Percentiles rank a stretch among this genome's conserved stretches.
Evolutionary conservation across 2,113 vertebrate genomes (phyloP).

Genomic region (Cervus canadensis): DNA sequence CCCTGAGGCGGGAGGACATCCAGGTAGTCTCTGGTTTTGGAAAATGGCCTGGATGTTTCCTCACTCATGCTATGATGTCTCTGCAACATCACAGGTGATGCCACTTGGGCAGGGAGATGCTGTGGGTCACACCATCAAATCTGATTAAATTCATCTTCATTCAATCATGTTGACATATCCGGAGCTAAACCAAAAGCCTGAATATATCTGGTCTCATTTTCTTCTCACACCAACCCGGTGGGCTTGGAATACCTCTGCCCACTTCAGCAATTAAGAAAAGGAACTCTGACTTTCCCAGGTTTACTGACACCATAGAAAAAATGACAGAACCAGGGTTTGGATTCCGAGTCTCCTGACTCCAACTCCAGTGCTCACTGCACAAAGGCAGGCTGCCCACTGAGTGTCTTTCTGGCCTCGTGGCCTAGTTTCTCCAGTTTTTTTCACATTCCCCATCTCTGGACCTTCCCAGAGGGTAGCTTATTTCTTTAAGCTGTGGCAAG

Average conservation of each 20-base stretch:
- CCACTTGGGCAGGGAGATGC: neutral
- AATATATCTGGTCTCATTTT: neutral
- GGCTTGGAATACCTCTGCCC: neutral
- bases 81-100: neutral
- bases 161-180: neutral
- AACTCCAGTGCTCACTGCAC: fast-evolving
- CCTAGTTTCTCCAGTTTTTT: neutral
- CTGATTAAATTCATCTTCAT: neutral
- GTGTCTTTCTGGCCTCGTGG: fast-evolving
- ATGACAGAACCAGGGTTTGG: neutral
- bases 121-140: neutral
- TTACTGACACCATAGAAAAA: too few species aligned
- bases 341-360: neutral
- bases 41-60: neutral
- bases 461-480: slow-evolving; percentile 35
- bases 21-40: neutral
- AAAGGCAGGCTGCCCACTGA: neutral
- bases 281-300: neutral
- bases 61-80: neutral
- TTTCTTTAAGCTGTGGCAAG: slow-evolving; percentile 66
- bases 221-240: fast-evolving
- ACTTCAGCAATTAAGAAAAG: neutral
- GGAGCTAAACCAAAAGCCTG: neutral
- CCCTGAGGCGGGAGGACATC: neutral
- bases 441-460: neutral